Conservation (phyloP, 2,888 invertebrate species). For the Anaspis maculata region DNA sequence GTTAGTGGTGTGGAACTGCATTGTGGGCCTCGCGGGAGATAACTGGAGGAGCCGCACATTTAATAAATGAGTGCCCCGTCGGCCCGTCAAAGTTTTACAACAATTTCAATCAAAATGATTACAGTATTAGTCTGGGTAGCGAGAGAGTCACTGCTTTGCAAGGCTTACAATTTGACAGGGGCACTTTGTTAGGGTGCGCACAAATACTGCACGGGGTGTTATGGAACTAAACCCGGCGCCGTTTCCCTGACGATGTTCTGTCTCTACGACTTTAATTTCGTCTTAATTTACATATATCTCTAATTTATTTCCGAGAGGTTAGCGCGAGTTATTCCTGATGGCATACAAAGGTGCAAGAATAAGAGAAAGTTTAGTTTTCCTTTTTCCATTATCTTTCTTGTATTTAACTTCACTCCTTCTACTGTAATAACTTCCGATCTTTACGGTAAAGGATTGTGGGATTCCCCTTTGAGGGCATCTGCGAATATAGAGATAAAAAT, state of each 20-base stretch:
- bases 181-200: constrained; percentile 23
- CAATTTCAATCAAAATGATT: constrained; percentile 39
- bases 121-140: constrained; percentile 31
- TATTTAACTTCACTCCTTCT: too few relatives aligned
- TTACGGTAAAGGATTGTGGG: too few relatives aligned
- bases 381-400: too few relatives aligned
- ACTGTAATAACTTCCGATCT: too few relatives aligned
- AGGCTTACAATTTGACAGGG: constrained; percentile 25
- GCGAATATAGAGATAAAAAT: too few relatives aligned
- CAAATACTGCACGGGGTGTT: constrained; percentile 6
- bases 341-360: too few relatives aligned
- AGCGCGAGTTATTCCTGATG: not conserved
- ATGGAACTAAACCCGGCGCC: constrained; percentile 2
- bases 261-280: constrained; percentile 22
- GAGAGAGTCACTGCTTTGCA: constrained; percentile 20
- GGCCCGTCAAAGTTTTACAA: constrained; percentile 35
- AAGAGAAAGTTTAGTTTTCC: too few relatives aligned
- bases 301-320: constrained; percentile 3
- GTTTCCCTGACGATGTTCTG: constrained; percentile 1
- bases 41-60: constrained; percentile 29
- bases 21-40: constrained; percentile 25
- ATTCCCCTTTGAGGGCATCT: too few relatives aligned
- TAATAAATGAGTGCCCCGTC: constrained; percentile 34
- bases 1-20: constrained; percentile 25
- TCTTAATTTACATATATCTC: constrained; percentile 16